Percentiles rank a stretch among this genome's conserved stretches.
These are phyloP conservation scores for Meleagris gallopavo DNA, from an alignment of 2,113 vertebrate species.

Conservation along the genomic window DNA sequence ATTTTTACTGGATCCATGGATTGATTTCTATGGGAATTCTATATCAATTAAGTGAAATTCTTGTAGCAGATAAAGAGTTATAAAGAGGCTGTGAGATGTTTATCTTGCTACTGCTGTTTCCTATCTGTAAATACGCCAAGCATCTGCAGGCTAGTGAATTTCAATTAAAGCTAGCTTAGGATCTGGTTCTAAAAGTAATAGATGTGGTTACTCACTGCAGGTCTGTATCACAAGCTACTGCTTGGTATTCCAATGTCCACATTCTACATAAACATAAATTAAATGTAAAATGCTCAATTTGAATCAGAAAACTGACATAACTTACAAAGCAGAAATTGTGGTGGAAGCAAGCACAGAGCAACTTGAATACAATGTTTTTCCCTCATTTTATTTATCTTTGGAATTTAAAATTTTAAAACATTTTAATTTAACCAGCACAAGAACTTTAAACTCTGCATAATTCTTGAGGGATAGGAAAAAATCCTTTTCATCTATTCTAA, in stretches of 20 bases:
- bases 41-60: background rate
- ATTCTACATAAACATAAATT: background rate
- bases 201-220: background rate
- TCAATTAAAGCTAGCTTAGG: background rate
- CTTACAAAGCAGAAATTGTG: background rate
- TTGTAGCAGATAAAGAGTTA: background rate
- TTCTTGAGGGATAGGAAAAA: background rate
- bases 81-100: background rate
- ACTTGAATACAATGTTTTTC: background rate
- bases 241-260: background rate
- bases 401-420: background rate
- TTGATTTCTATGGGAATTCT: slow-evolving; percentile 29
- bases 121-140: background rate
- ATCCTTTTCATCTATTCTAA: background rate
- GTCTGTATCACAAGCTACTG: background rate
- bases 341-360: background rate
- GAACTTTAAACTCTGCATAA: background rate
- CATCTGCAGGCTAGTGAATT: background rate
- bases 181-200: background rate
- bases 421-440: background rate
- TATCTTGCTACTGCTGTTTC: background rate
- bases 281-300: background rate
- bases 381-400: background rate
- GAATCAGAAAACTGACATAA: background rate
- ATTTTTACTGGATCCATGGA: slow-evolving; percentile 44